Base-by-base conservation (phyloP, 2,797 vertebrate species). In the Malurus leucopterus region DNA sequence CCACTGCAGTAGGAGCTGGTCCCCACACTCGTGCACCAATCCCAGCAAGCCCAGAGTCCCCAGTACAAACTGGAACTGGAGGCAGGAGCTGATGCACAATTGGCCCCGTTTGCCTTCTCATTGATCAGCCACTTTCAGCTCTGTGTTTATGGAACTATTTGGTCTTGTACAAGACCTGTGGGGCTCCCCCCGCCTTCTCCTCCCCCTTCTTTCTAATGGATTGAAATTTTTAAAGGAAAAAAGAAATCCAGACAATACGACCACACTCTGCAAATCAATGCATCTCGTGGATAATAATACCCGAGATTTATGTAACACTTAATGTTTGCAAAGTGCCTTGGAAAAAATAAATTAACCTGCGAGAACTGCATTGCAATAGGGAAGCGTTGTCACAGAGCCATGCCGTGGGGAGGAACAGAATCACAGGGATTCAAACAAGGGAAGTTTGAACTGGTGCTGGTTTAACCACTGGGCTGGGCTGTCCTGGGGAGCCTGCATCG, bases 291-390 rank as follows among this genome's bases (percentile, higher is more conserved):
- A 54, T 72, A 69, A 74, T 57, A 88, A 65, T 41, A 50, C 76
- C 76, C 4, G 12, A 67, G 89, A 95, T 93, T 95, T 93, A 93
- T 91, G 79, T 72, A 94, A 91, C 19, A 1, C 71, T 93, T 95
- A 90, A 95, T 93, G 91, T 64, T 85, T 77, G 62, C 86, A 83
- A 88, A 95, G 93, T 89, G 90, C 78, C 59, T 62, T 80, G 88
- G 72, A 83, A 92, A 90, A 91, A 88, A 92, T 74, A 88, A 94
- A 90, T 86, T 91, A 91, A 90, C 79, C 79, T 87, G 62, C 86
- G 93, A 93, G 85, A 71, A 69, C 51, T 77, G 65, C 81, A 51
- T 2, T n/a, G 72, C 77, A 58, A 44, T 19, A 38, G 57, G 84
- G 44, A 77, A 75, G 27, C 24, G 26, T 11, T 32, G 5, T 20